Conservation (phyloP, 2,888 invertebrate genomes). For the Thyatira batis region DNA sequence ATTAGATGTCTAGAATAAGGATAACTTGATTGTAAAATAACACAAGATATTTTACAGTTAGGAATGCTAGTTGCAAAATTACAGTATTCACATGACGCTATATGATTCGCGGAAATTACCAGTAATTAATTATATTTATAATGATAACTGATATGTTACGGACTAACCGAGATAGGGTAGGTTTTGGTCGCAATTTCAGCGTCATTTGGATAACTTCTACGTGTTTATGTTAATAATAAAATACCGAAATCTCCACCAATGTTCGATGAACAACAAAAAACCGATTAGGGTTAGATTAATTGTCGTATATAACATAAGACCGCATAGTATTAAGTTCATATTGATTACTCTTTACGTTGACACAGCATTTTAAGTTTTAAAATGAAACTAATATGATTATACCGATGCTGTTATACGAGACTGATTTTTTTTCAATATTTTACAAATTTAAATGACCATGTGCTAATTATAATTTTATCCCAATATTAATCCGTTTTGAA, state of each 20-base stretch:
- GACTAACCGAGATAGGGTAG: background rate
- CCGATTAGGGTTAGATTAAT: background rate
- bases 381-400: background rate
- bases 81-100: slow-evolving; percentile 1
- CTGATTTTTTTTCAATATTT: background rate
- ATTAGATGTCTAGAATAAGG: background rate
- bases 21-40: background rate
- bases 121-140: background rate
- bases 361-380: too few relatives aligned
- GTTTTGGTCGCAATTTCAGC: background rate
- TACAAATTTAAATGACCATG: background rate
- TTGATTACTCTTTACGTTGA: background rate
- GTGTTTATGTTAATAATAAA: background rate
- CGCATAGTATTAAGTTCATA: background rate
- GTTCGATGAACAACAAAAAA: background rate
- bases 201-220: background rate
- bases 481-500: background rate
- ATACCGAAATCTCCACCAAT: background rate
- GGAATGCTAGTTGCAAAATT: background rate
- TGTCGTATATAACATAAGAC: background rate
- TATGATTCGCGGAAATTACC: background rate
- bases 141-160: background rate
- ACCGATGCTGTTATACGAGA: background rate
- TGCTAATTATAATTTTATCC: background rate
- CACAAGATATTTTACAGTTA: background rate